Conservation (phyloP, 35 echinoderm and acorn worm species). For the Nesometra sesokonis region DNA sequence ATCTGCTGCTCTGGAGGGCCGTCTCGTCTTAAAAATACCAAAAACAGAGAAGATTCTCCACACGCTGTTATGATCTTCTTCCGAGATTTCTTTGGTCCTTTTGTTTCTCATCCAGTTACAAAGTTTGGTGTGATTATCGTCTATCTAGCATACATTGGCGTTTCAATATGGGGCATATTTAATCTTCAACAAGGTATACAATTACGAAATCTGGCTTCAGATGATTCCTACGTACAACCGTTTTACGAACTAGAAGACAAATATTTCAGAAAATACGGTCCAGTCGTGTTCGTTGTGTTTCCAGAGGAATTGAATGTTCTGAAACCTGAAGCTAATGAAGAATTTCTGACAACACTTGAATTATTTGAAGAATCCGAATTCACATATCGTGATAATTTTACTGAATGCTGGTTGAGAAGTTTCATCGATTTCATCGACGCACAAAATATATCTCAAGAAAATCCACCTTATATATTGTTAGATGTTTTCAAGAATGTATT, state of each 20-base stretch:
- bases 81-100: conserved; percentile 44
- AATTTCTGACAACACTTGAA: not conserved
- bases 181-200: conserved; percentile 24
- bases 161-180: conserved; percentile 37
- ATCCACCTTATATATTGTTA: conserved; percentile 7
- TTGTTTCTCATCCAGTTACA: conserved; percentile 12
- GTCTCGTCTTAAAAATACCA: conserved; percentile 4
- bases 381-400: not conserved
- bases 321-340: conserved; percentile 26
- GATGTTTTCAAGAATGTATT: conserved; percentile 12
- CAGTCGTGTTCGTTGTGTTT: conserved; percentile 38
- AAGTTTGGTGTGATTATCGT: conserved; percentile 4
- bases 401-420: conserved; percentile 51
- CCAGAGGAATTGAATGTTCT: conserved; percentile 32
- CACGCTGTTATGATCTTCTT: conserved; percentile 44
- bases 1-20: conserved; percentile 55
- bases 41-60: conserved; percentile 5
- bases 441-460: not conserved
- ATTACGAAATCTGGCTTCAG: conserved; percentile 31
- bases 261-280: conserved; percentile 46
- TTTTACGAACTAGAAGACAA: conserved; percentile 28
- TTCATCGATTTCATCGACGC: conserved; percentile 12
- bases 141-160: conserved; percentile 9
- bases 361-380: conserved; percentile 25
- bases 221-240: conserved; percentile 17